Evolutionary conservation across 2,797 vertebrate genomes (phyloP).

Genomic region (Chanos chanos): DNA sequence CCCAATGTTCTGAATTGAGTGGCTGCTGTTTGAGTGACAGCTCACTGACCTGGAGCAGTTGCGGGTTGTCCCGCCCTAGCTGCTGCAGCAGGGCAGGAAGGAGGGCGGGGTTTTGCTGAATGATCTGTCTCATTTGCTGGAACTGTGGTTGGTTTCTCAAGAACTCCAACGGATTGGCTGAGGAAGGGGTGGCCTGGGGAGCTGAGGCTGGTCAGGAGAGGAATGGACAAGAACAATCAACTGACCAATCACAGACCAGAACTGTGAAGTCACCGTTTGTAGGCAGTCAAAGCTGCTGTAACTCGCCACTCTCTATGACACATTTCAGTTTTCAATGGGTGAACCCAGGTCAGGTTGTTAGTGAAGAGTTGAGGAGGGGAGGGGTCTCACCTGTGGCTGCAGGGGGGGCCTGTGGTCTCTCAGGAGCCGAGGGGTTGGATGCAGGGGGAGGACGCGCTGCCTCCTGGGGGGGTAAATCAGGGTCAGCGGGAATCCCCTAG

Average conservation of each 20-base stretch:
- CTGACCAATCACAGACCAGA: no score
- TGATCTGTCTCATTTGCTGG: slow-evolving; percentile 79
- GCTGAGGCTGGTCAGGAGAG: slow-evolving; percentile 24
- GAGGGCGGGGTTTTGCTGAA: slow-evolving; percentile 75
- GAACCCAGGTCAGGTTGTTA: no score
- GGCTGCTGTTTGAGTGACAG: no score
- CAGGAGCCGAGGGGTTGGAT: slow-evolving; percentile 41
- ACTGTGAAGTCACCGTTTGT: no score
- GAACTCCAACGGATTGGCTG: slow-evolving; percentile 72
- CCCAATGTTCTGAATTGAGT: no score
- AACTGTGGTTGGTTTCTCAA: slow-evolving; percentile 77
- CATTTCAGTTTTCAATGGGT: no score
- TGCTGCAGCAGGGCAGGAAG: slow-evolving; percentile 73
- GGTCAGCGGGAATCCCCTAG: slow-evolving; percentile 68
- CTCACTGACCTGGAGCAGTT: slow-evolving; percentile 70
- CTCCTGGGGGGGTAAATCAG: slow-evolving; percentile 61
- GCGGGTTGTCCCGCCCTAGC: slow-evolving; percentile 74
- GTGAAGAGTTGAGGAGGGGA: no score
- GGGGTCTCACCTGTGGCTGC: slow-evolving; percentile 53
- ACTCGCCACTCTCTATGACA: no score
- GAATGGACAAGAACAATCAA: no score
- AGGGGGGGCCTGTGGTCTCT: slow-evolving; percentile 49
- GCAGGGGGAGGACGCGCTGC: slow-evolving; percentile 46
- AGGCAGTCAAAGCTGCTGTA: no score
- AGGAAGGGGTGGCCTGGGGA: slow-evolving; percentile 1